Percentiles rank a stretch among this genome's conserved stretches.
Conservation (phyloP, 2,113 vertebrate genomes). For the Silurus glanis region DNA sequence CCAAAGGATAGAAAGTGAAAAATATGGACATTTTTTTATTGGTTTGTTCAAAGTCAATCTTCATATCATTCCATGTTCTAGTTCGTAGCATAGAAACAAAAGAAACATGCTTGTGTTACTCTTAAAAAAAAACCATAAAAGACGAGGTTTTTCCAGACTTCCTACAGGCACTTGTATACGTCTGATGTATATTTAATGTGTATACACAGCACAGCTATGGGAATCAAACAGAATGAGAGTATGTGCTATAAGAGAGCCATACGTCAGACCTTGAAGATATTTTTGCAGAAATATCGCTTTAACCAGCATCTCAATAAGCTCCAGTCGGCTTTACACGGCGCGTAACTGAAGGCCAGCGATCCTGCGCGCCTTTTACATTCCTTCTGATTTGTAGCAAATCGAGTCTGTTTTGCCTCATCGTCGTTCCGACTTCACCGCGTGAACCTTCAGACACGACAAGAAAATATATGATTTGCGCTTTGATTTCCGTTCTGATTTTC, state of each 20-base stretch:
- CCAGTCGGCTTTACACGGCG: background rate
- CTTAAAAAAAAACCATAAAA: no score
- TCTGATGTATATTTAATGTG: background rate
- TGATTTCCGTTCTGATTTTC: no score
- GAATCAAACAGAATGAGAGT: background rate
- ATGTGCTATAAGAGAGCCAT: no score
- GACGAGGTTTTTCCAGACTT: no score
- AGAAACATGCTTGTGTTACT: no score
- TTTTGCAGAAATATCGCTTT: background rate
- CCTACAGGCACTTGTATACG: no score
- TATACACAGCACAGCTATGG: background rate
- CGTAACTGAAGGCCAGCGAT: background rate
- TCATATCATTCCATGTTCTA: no score
- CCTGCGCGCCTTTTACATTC: background rate
- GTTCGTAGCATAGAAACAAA: no score
- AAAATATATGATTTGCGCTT: background rate
- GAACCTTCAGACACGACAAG: background rate
- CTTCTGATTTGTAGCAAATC: background rate
- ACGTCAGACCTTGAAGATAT: background rate
- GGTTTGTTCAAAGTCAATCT: no score
- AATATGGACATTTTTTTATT: no score
- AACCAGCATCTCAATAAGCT: background rate
- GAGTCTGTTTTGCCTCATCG: background rate
- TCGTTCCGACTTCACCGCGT: background rate
- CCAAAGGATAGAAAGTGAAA: no score